Evolutionary conservation across 1,140 invertebrate species (phyloP).

Genomic region (Bathynomus jamesi): DNA sequence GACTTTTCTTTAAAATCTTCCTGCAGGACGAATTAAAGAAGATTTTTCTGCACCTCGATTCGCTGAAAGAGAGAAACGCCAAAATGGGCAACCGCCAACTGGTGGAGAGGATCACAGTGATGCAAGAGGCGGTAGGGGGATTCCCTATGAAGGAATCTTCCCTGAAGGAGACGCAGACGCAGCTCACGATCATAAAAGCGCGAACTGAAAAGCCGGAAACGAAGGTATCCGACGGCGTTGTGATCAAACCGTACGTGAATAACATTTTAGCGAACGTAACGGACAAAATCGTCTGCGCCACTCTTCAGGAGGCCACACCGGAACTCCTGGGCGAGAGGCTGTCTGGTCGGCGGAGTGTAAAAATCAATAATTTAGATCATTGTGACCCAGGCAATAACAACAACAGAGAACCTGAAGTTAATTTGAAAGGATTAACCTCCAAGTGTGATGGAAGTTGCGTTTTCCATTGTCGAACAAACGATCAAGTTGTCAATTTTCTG

Average conservation of each 20-base stretch:
- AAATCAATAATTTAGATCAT: not conserved
- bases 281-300: not conserved
- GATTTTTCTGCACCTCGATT: slow-evolving; percentile 67
- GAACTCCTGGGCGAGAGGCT: not conserved
- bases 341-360: not conserved
- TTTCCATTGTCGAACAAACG: too few relatives aligned
- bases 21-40: slow-evolving; percentile 73
- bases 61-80: slow-evolving; percentile 68
- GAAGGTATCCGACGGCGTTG: slow-evolving; percentile 19
- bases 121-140: slow-evolving; percentile 53
- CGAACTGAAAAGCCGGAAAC: slow-evolving; percentile 3
- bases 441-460: too few relatives aligned
- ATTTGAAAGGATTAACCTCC: not conserved
- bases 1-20: too few relatives aligned
- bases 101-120: slow-evolving; percentile 65
- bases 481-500: too few relatives aligned
- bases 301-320: not conserved
- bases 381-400: not conserved
- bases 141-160: not conserved
- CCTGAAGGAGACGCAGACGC: not conserved
- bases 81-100: slow-evolving; percentile 60
- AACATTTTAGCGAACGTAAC: slow-evolving; percentile 24
- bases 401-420: not conserved
- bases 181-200: not conserved
- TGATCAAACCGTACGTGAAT: slow-evolving; percentile 37